These are phyloP conservation scores for Manacus vitellinus DNA, from an alignment of 2,113 vertebrate species.

Conservation along the genomic window DNA sequence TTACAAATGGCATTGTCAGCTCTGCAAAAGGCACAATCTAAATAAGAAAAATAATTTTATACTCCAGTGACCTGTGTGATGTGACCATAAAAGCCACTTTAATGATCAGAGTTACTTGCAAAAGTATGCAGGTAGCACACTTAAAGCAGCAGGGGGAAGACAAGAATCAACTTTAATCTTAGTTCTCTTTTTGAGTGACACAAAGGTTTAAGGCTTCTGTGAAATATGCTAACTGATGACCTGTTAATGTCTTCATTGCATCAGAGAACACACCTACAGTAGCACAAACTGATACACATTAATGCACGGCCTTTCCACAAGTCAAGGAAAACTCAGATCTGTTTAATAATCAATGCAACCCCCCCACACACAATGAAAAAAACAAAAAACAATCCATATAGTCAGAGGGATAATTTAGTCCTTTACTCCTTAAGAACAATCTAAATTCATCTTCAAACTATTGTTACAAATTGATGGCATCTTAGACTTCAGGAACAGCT, in stretches of 20 bases:
- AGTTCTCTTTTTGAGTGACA: not conserved
- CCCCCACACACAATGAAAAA: not conserved
- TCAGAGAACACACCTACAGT: not conserved
- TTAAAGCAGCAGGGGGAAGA: not conserved
- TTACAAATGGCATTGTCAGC: not conserved
- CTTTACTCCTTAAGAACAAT: not conserved
- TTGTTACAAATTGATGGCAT: not conserved
- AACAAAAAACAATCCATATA: not conserved
- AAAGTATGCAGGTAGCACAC: not conserved
- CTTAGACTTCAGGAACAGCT: not conserved
- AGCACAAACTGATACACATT: not conserved
- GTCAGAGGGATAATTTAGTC: not conserved
- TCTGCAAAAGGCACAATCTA: not conserved
- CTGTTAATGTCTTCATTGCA: not conserved
- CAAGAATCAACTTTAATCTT: not conserved
- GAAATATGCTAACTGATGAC: not conserved
- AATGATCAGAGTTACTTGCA: not conserved
- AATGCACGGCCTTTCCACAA: not conserved
- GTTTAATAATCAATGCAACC: not conserved
- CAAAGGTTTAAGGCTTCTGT: not conserved
- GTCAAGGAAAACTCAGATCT: not conserved
- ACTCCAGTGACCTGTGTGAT: not conserved
- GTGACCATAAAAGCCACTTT: not conserved
- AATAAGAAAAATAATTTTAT: not conserved
- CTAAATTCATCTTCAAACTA: not conserved